Percentiles rank a stretch among this genome's conserved stretches.
These are phyloP conservation scores for Leptoclinus maculatus DNA, from an alignment of 2,797 vertebrate species.

Conservation along the genomic window DNA sequence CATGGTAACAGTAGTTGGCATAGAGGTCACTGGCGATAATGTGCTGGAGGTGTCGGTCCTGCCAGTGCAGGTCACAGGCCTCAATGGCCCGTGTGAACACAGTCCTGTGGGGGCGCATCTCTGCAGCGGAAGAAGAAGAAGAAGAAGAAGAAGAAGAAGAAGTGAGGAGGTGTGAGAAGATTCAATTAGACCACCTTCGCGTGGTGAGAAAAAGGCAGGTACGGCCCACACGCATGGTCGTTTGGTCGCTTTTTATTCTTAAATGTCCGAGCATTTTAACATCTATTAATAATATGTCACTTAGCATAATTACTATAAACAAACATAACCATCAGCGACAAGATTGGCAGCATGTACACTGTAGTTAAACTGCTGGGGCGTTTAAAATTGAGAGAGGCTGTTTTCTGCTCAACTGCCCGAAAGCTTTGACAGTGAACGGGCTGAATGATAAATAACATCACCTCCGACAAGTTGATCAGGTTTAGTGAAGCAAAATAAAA, in stretches of 20 bases:
- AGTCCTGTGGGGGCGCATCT: constrained; percentile 95
- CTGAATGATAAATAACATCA: background rate
- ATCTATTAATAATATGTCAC: constrained; percentile 5
- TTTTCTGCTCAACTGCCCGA: background rate
- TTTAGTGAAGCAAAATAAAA: constrained; percentile 10
- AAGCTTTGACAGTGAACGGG: background rate
- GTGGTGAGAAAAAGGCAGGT: background rate
- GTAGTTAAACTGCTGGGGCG: constrained; percentile 20
- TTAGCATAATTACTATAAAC: constrained; percentile 44
- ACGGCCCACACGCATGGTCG: background rate
- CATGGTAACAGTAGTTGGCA: constrained; percentile 98
- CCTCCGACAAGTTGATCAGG: constrained; percentile 8
- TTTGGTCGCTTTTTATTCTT: constrained; percentile 3
- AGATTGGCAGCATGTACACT: constrained; percentile 38
- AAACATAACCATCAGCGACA: constrained; percentile 24
- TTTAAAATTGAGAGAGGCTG: background rate
- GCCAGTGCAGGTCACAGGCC: constrained; percentile 99
- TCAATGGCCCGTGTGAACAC: constrained; percentile 99
- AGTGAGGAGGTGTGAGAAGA: background rate
- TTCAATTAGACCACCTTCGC: background rate
- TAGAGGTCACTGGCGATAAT: constrained; percentile 97
- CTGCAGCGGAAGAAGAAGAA: constrained; percentile 81
- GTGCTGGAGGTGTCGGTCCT: constrained; percentile 98
- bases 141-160: background rate
- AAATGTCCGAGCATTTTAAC: background rate